Percentiles rank a stretch among this genome's conserved stretches.
Evolutionary conservation across 2,797 vertebrate genomes (phyloP).

Genomic region (Oreortyx pictus): DNA sequence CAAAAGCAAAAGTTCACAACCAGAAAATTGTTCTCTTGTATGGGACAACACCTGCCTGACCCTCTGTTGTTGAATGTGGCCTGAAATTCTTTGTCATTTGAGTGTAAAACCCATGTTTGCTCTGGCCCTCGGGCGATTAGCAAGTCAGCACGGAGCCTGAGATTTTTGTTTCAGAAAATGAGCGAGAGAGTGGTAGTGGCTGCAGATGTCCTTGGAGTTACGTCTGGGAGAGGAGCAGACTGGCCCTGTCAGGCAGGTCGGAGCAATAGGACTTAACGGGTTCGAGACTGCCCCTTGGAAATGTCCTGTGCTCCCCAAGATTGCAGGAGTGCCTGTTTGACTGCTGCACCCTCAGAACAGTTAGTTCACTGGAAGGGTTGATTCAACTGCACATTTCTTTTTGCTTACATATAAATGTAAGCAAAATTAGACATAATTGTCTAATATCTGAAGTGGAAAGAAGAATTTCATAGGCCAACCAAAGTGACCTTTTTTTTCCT

Average conservation of each 20-base stretch:
- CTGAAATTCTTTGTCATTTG: slow-evolving; percentile 35
- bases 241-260: background rate
- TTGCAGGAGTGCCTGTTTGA: accelerated
- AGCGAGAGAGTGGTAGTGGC: background rate
- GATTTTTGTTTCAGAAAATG: background rate
- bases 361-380: background rate
- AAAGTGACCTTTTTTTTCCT: too few relatives aligned
- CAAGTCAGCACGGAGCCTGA: slow-evolving; percentile 24
- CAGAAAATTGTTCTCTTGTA: slow-evolving; percentile 59
- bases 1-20: slow-evolving; percentile 48
- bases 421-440: background rate
- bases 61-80: slow-evolving; percentile 38
- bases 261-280: background rate
- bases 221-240: background rate
- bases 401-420: background rate
- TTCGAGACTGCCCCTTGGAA: background rate
- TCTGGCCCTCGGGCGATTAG: slow-evolving; percentile 24
- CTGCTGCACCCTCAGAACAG: accelerated
- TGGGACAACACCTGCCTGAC: slow-evolving; percentile 71
- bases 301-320: background rate
- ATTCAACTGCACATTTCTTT: accelerated
- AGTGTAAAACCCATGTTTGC: background rate
- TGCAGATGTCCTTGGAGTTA: background rate
- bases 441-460: background rate
- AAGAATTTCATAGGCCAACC: background rate